phyloP scores from a whole-genome alignment of 2,797 vertebrate species.

The Heteromormyrus szaboi region DNA sequence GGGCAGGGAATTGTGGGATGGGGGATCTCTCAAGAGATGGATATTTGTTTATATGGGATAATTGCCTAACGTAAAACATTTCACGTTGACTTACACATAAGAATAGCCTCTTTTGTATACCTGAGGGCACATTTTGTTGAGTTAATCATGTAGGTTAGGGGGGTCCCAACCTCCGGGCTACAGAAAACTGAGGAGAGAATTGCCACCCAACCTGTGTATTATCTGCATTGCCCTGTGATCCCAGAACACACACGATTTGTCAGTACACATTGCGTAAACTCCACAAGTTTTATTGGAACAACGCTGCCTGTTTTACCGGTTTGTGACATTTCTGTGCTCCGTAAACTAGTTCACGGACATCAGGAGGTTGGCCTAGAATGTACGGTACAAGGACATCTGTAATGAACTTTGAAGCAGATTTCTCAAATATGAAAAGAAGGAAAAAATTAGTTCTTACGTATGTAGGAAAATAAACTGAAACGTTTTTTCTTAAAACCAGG shows the following conservation, averaged over 20 bases:
- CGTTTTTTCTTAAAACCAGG: background rate
- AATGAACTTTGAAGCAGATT: background rate
- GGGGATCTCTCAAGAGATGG: slow-evolving; percentile 11
- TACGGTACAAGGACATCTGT: background rate
- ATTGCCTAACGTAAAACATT: slow-evolving; percentile 22
- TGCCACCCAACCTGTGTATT: background rate
- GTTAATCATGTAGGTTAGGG: background rate
- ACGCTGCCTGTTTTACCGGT: background rate
- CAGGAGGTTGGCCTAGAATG: background rate
- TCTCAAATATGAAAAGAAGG: background rate
- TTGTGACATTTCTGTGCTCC: background rate
- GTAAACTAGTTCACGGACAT: background rate
- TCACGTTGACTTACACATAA: background rate
- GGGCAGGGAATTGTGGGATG: background rate
- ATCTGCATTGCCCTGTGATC: background rate
- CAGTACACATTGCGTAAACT: background rate
- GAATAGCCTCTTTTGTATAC: slow-evolving; percentile 24
- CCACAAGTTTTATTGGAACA: background rate
- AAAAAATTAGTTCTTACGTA: background rate
- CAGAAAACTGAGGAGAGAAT: background rate
- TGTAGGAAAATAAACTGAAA: background rate
- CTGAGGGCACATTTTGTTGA: slow-evolving; percentile 2
- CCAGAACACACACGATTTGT: background rate
- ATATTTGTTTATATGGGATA: slow-evolving; percentile 30
- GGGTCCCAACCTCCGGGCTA: background rate